Conservation (phyloP, 2,888 invertebrate genomes). For the Apotomis capreana region DNA sequence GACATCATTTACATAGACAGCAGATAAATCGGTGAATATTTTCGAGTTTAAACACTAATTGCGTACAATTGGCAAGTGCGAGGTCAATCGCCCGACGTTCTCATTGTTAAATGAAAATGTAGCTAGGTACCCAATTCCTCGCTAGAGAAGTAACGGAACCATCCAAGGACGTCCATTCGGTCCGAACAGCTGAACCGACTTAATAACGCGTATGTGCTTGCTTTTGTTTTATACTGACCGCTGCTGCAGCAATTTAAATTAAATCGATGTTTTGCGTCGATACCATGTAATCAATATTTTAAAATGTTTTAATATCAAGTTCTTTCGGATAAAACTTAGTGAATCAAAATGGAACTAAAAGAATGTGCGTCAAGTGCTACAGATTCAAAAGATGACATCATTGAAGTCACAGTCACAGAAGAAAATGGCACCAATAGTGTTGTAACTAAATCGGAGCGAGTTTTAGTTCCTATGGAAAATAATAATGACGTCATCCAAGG, state of each 20-base stretch:
- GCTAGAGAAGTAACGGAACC: not conserved
- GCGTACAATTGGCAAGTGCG: slow-evolving; percentile 3
- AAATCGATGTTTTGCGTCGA: not conserved
- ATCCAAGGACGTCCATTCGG: slow-evolving; percentile 11
- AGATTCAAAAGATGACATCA: slow-evolving; percentile 11
- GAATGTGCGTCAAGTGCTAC: not conserved
- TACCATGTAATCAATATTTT: not conserved
- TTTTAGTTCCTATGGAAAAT: not conserved
- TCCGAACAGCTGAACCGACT: not conserved
- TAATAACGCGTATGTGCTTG: not conserved
- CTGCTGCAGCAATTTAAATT: not conserved
- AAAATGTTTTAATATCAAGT: not conserved
- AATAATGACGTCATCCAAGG: slow-evolving; percentile 18
- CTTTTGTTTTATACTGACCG: not conserved
- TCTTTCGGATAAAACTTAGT: not conserved
- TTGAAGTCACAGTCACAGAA: not conserved
- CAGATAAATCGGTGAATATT: not conserved
- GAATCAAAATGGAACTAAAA: slow-evolving; percentile 13
- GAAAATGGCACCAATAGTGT: not conserved
- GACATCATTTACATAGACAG: not conserved
- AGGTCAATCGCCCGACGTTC: slow-evolving; percentile 8
- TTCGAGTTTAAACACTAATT: not conserved
- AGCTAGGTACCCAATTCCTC: not conserved
- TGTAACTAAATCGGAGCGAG: not conserved
- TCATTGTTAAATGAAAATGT: not conserved